Percentiles rank a stretch among this genome's conserved stretches.
Conservation (phyloP, 2,888 invertebrate genomes). For the Rhabditoides inermis region DNA sequence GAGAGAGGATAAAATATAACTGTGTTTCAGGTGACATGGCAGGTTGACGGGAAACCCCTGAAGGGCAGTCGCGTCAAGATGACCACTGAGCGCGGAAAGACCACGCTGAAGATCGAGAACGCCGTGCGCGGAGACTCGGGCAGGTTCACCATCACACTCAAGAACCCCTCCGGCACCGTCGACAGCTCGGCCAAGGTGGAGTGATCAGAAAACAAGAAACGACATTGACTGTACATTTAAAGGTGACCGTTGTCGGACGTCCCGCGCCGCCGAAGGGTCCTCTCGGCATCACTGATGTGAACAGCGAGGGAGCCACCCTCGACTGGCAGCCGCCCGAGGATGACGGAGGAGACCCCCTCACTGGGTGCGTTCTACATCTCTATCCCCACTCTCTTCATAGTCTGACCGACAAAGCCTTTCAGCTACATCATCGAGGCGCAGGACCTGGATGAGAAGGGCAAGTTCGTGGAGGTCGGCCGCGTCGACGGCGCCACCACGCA, state of each 20-base stretch:
- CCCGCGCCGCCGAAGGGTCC: conserved; percentile 80
- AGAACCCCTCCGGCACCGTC: conserved; percentile 84
- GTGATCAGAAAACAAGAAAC: too few species aligned
- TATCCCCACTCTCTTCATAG: neutral
- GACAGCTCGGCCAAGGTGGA: conserved; percentile 81
- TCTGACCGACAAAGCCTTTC: neutral
- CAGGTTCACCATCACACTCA: conserved; percentile 74
- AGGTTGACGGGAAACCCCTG: conserved; percentile 58
- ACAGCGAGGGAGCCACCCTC: conserved; percentile 86
- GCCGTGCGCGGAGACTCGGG: conserved; percentile 85
- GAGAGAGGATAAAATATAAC: too few species aligned
- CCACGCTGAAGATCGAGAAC: conserved; percentile 69
- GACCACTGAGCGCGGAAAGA: conserved; percentile 47
- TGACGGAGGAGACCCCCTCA: conserved; percentile 86
- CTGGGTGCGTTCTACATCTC: conserved; percentile 8
- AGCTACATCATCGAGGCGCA: conserved; percentile 90
- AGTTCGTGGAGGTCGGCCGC: conserved; percentile 74
- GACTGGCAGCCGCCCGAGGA: conserved; percentile 90
- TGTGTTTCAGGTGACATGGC: conserved; percentile 84
- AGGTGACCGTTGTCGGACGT: conserved; percentile 71
- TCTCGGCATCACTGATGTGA: conserved; percentile 78
- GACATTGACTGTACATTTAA: too few species aligned
- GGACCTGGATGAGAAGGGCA: conserved; percentile 68
- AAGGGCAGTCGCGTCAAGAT: conserved; percentile 53
- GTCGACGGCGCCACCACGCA: conserved; percentile 62